Conservation (phyloP, 1,140 invertebrate genomes). For the Periplaneta americana region DNA sequence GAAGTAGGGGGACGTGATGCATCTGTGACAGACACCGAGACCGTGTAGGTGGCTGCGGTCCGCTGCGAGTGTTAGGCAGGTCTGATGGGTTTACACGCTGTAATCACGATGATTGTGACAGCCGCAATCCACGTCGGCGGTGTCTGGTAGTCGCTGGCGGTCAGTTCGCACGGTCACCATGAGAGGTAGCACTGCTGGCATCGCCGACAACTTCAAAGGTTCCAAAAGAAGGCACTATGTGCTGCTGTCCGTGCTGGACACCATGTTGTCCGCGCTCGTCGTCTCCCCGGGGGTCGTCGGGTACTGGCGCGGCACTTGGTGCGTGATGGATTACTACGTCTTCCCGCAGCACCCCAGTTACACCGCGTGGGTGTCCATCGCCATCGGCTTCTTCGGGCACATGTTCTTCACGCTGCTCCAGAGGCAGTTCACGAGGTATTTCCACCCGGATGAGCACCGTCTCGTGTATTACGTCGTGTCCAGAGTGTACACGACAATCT, state of each 20-base stretch:
- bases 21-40: neutral
- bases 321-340: conserved; percentile 66
- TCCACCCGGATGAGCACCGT: conserved; percentile 60
- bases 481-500: conserved; percentile 66
- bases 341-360: conserved; percentile 37
- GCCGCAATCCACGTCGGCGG: no score
- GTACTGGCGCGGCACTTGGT: conserved; percentile 83
- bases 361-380: conserved; percentile 40
- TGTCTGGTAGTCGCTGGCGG: neutral
- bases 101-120: neutral
- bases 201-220: conserved; percentile 28
- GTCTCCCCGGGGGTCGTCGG: conserved; percentile 73
- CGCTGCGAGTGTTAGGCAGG: neutral
- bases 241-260: conserved; percentile 61
- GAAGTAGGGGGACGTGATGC: neutral
- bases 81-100: neutral
- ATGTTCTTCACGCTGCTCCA: conserved; percentile 53
- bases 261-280: conserved; percentile 60
- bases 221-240: conserved; percentile 43
- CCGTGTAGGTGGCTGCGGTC: conserved; percentile 16
- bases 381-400: conserved; percentile 60
- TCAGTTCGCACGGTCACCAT: conserved; percentile 9
- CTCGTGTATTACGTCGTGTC: conserved; percentile 62
- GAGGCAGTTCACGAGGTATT: conserved; percentile 4
- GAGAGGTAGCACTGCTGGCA: conserved; percentile 32